phyloP scores from a whole-genome alignment of 2,888 invertebrate genomes.

The Scaptodrosophila latifasciaeformis region DNA sequence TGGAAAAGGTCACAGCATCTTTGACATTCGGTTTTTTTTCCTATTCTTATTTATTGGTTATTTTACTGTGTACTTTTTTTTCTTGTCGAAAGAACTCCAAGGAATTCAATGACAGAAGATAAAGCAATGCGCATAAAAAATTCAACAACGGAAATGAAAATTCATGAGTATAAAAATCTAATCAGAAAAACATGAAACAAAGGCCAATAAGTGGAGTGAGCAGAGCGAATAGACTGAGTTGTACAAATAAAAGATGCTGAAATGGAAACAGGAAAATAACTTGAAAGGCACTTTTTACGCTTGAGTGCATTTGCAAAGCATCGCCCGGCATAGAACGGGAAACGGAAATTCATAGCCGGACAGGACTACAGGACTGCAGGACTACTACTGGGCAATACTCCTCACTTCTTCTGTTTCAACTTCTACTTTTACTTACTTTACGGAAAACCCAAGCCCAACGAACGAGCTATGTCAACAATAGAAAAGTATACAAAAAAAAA shows the following conservation, averaged over 20 bases:
- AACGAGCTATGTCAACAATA: slow-evolving; percentile 53
- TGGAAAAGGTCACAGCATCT: too few species aligned
- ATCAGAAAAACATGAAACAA: slow-evolving; percentile 51
- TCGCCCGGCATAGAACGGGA: slow-evolving; percentile 56
- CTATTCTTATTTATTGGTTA: neutral
- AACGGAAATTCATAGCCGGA: slow-evolving; percentile 63
- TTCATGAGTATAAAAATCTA: slow-evolving; percentile 59
- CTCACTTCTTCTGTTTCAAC: neutral
- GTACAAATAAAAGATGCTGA: slow-evolving; percentile 34
- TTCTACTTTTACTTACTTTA: neutral
- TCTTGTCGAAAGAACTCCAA: slow-evolving; percentile 22
- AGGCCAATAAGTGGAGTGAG: too few species aligned
- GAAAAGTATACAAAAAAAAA: slow-evolving; percentile 19
- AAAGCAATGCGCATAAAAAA: slow-evolving; percentile 33
- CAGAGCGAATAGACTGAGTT: slow-evolving; percentile 8
- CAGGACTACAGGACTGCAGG: too few species aligned
- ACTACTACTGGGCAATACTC: too few species aligned
- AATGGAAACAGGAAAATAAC: slow-evolving; percentile 52
- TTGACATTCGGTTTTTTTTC: slow-evolving; percentile 5
- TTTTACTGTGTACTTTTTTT: slow-evolving; percentile 15
- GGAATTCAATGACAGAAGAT: slow-evolving; percentile 33
- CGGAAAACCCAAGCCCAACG: too few species aligned
- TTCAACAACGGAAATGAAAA: slow-evolving; percentile 56
- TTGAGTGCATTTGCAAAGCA: slow-evolving; percentile 56
- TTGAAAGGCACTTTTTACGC: slow-evolving; percentile 63